Base-by-base conservation (phyloP, 1,140 invertebrate genomes). In the Penaeus chinensis region DNA sequence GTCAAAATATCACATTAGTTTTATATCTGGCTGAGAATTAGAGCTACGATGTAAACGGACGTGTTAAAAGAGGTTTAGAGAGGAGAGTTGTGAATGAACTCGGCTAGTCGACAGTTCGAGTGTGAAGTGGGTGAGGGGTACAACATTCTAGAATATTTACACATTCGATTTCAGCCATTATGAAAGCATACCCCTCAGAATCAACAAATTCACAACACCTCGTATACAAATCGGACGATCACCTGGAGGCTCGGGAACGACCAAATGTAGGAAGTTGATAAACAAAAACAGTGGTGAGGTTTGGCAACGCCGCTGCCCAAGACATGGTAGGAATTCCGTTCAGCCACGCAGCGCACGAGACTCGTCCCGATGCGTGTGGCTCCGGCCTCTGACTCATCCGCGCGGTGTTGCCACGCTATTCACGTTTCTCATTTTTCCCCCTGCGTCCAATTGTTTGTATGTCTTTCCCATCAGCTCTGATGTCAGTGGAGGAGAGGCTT, bases 251-350 rank as follows among this genome's bases (percentile, higher is more conserved):
- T 13, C 22, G 24, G n/a, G 65, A 54, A 71, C 24, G 27, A 63
- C n/a, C 60, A 82, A 62, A 82, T 37, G 32, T 66, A 71, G 63
- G 47, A 22, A 42, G 37, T 65, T 65, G 18, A 77, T 47, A 66
- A 47, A 86, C 37, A 60, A 74, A 86, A 61, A 60, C 22, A 81
- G 77, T 37, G 32, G 77, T 77, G 32, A 82, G 69, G 71, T 77
- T 74, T 87, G 85, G 85, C 85, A 87, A 63, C 80, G 80, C 42
- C 18, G 80, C 65, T 61, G 66, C n/a, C 62, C 47, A 65, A 84
- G 71, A 84, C 71, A 77, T 54, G 83, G 74, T 61, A 87, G 77
- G 85, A 87, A 87, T 87, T 87, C 85, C 85, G 85, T 87, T 87
- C 85, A 87, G 80, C 79, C 69, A 82, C 54, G 79, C 65, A 62